Conservation (phyloP, 2,797 vertebrate species). For the Poeciliopsis turneri region DNA sequence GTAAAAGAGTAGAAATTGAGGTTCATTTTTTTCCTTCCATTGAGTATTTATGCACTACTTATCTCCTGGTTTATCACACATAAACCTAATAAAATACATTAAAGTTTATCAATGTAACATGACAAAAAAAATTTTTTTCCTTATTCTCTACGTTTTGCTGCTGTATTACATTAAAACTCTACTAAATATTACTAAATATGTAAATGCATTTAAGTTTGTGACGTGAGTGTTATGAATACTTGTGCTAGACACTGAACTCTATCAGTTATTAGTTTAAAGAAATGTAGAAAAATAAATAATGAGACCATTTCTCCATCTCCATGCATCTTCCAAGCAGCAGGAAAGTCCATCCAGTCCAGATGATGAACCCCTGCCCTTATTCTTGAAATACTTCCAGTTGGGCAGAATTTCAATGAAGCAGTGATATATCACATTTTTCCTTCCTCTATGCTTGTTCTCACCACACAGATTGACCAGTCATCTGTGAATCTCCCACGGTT, state of each 20-base stretch:
- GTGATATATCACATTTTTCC: slow-evolving; percentile 57
- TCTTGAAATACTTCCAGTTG: slow-evolving; percentile 64
- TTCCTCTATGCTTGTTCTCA: slow-evolving; percentile 56
- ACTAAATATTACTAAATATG: not conserved
- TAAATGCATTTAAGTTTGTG: not conserved
- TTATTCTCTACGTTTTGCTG: not conserved
- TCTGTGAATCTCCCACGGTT: slow-evolving; percentile 77
- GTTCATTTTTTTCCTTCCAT: not conserved
- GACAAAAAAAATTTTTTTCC: not conserved
- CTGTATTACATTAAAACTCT: not conserved
- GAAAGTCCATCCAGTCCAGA: slow-evolving; percentile 58
- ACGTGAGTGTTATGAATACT: not conserved
- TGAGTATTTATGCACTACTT: not conserved
- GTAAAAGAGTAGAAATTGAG: not conserved
- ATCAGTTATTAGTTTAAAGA: slow-evolving; percentile 29
- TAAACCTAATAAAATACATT: not conserved
- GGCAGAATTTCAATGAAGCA: slow-evolving; percentile 55
- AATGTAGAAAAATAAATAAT: slow-evolving; percentile 18
- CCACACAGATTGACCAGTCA: slow-evolving; percentile 75
- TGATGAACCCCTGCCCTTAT: slow-evolving; percentile 59
- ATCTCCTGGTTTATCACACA: not conserved
- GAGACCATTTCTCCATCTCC: slow-evolving; percentile 41
- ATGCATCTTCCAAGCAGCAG: slow-evolving; percentile 30
- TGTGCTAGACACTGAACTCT: not conserved
- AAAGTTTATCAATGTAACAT: not conserved